These are phyloP conservation scores for Dromaius novaehollandiae DNA, from an alignment of 2,113 vertebrate genomes.

Conservation along the genomic window DNA sequence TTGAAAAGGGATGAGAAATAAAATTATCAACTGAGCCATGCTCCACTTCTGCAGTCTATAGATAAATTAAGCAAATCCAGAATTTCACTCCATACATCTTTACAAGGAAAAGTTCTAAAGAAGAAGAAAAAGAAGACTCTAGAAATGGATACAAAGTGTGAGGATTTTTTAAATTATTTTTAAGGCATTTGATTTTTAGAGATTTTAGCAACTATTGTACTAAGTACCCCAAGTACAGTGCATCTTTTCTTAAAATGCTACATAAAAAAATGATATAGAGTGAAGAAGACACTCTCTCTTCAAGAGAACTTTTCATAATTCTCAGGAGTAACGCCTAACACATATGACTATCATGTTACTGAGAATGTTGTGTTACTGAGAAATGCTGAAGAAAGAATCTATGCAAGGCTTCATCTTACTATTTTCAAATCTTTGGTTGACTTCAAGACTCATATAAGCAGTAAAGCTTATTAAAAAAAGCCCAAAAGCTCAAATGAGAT, in stretches of 20 bases:
- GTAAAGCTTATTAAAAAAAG: neutral
- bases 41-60: neutral
- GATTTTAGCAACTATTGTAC: neutral
- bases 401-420: fast-evolving
- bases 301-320: neutral
- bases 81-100: neutral
- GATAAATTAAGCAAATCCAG: neutral
- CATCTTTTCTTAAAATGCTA: neutral
- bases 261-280: neutral
- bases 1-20: neutral
- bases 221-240: neutral
- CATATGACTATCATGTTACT: neutral
- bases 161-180: fast-evolving
- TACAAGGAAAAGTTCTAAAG: neutral
- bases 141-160: neutral
- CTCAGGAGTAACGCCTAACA: neutral
- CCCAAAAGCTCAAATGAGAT: neutral
- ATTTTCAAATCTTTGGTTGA: neutral
- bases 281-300: neutral
- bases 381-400: neutral
- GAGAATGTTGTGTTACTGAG: fast-evolving
- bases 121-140: neutral
- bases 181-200: neutral
- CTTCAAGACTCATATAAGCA: neutral
- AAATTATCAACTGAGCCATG: fast-evolving